A percentile compares a stretch with the other conserved stretches of the same genome.
Evolutionary conservation across 2,113 vertebrate species (phyloP).

Genomic region (Rutilus rutilus): DNA sequence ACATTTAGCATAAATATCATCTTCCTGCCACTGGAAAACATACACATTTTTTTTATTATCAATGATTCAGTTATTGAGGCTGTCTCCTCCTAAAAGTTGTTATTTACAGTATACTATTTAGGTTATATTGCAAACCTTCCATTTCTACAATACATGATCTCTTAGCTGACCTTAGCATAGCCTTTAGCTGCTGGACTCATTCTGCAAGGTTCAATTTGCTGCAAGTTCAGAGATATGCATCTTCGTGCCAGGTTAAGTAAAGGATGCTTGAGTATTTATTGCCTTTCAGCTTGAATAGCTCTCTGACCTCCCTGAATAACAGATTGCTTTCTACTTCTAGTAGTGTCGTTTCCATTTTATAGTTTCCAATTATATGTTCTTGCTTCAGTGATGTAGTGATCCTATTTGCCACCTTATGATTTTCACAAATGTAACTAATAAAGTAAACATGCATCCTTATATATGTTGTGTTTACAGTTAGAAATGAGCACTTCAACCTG

Average conservation of each 20-base stretch:
- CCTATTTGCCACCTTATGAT: neutral
- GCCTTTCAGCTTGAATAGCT: neutral
- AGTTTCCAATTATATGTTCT: neutral
- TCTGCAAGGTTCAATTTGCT: neutral
- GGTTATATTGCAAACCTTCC: neutral
- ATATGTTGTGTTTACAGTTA: neutral
- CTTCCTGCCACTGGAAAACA: neutral
- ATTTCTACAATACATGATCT: neutral
- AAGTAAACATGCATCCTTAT: neutral
- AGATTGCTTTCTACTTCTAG: neutral
- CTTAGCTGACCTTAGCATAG: neutral
- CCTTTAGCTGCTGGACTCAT: neutral
- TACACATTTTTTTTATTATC: neutral
- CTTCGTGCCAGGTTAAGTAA: neutral
- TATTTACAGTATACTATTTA: neutral
- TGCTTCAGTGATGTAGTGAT: neutral
- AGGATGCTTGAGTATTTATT: conserved; percentile 20
- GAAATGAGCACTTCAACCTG: neutral
- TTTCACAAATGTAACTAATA: neutral
- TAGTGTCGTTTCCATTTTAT: neutral
- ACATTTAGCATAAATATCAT: neutral
- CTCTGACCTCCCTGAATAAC: neutral
- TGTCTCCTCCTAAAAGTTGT: too few species aligned
- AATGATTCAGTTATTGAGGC: neutral
- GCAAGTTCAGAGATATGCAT: neutral